Conservation (phyloP, 2,888 invertebrate species). For the Epistrophella euchroma region DNA sequence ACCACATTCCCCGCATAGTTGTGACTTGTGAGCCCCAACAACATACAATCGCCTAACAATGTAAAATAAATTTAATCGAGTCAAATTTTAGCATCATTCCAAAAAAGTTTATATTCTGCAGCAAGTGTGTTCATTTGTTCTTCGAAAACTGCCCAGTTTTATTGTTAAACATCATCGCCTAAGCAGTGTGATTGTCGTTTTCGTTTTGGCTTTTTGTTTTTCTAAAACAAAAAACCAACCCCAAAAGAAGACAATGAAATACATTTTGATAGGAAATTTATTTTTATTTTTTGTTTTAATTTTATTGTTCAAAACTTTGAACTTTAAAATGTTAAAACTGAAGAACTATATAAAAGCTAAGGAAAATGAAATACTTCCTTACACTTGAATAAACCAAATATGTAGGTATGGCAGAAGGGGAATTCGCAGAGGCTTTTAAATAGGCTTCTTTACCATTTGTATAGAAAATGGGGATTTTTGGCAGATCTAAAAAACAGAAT, state of each 20-base stretch:
- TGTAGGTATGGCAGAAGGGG: not conserved
- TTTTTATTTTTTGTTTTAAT: slow-evolving; percentile 41
- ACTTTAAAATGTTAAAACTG: not conserved
- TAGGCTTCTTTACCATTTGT: not conserved
- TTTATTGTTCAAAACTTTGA: slow-evolving; percentile 18
- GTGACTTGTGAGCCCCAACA: slow-evolving; percentile 18
- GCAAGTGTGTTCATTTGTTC: slow-evolving; percentile 54
- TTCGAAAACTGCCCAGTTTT: slow-evolving; percentile 38
- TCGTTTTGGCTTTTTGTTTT: slow-evolving; percentile 18
- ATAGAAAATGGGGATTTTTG: not conserved
- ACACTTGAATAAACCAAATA: not conserved
- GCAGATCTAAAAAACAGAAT: not conserved
- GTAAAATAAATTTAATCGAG: slow-evolving; percentile 73
- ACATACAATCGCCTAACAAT: slow-evolving; percentile 51
- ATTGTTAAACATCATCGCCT: slow-evolving; percentile 43
- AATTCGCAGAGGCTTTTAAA: not conserved
- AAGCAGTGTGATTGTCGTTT: slow-evolving; percentile 45
- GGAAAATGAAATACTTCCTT: not conserved
- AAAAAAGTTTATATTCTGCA: slow-evolving; percentile 34
- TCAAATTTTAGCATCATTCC: slow-evolving; percentile 72
- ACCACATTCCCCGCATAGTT: slow-evolving; percentile 68
- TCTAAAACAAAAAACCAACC: slow-evolving; percentile 25
- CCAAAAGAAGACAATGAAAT: slow-evolving; percentile 26
- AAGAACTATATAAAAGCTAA: not conserved
- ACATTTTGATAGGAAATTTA: slow-evolving; percentile 34